phyloP scores from a whole-genome alignment of 1,140 invertebrate species.

The Macrobrachium nipponense region DNA sequence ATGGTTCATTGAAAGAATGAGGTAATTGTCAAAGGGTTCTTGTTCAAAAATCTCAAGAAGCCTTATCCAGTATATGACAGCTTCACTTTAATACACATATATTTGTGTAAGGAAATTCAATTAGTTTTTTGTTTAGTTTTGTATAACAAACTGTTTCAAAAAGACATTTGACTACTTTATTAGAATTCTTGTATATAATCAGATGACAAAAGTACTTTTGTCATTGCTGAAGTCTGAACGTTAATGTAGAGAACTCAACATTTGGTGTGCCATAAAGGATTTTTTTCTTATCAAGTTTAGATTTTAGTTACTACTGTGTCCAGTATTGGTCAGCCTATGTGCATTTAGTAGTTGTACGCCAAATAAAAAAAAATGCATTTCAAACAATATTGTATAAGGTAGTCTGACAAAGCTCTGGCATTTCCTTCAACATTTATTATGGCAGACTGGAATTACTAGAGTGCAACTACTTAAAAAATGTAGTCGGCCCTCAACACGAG shows the following conservation, averaged over 20 bases:
- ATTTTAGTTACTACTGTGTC: constrained; percentile 9
- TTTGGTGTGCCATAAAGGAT: constrained; percentile 21
- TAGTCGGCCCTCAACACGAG: too few relatives aligned
- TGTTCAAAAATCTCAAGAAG: not conserved
- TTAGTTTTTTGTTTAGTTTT: too few relatives aligned
- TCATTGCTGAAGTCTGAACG: not conserved
- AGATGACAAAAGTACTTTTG: not conserved
- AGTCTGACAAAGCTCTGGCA: too few relatives aligned
- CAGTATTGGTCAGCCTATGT: constrained; percentile 8
- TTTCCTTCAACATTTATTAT: too few relatives aligned
- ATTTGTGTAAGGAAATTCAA: too few relatives aligned
- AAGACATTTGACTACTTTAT: too few relatives aligned
- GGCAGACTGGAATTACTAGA: too few relatives aligned
- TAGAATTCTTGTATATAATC: not conserved
- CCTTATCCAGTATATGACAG: not conserved
- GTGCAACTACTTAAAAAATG: too few relatives aligned
- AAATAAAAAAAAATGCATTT: not conserved
- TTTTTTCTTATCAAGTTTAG: not conserved
- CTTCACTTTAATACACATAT: not conserved
- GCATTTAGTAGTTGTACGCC: constrained; percentile 16
- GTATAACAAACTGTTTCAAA: too few relatives aligned
- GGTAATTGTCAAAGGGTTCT: not conserved
- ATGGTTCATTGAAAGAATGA: not conserved
- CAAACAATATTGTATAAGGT: not conserved
- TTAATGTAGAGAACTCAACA: not conserved